Evolutionary conservation across 2,888 invertebrate genomes (phyloP).

Genomic region (Andrena praecox): DNA sequence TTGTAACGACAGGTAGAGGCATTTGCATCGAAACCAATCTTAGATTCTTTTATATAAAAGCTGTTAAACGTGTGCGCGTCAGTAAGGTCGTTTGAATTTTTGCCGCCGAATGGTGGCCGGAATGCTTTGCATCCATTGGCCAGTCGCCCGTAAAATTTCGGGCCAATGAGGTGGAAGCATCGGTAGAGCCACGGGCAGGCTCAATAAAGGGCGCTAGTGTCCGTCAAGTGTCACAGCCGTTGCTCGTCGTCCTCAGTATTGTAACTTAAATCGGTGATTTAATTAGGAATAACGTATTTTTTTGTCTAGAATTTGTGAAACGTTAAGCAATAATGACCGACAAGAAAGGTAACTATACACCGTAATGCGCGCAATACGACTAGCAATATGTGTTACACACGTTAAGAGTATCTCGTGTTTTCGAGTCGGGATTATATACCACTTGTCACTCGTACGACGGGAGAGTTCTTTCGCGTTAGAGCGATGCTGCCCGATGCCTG

Average conservation of each 20-base stretch:
- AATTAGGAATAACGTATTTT: constrained; percentile 77
- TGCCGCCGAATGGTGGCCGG: constrained; percentile 17
- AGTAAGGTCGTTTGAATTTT: constrained; percentile 33
- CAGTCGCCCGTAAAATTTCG: constrained; percentile 14
- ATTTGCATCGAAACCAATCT: background rate
- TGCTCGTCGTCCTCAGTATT: constrained; percentile 77
- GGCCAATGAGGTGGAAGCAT: constrained; percentile 45
- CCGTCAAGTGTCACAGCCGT: constrained; percentile 81
- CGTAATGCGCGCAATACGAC: constrained; percentile 61
- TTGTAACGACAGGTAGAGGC: background rate
- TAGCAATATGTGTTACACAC: constrained; percentile 66
- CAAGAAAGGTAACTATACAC: constrained; percentile 84
- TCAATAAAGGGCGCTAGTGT: constrained; percentile 82
- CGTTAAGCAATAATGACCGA: constrained; percentile 84
- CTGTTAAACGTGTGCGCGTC: background rate
- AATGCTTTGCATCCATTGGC: constrained; percentile 43
- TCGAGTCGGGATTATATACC: constrained; percentile 72
- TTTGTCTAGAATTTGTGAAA: constrained; percentile 78
- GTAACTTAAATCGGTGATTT: constrained; percentile 79
- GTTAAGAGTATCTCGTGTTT: constrained; percentile 74
- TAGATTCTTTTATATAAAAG: background rate
- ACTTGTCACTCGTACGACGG: constrained; percentile 76
- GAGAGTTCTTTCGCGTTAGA: constrained; percentile 54
- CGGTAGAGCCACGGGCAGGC: constrained; percentile 70
- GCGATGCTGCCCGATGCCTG: constrained; percentile 60